Percentiles rank a stretch among this genome's conserved stretches.
These are phyloP conservation scores for Fregetta grallaria DNA, from an alignment of 2,113 vertebrate species.

Conservation along the genomic window DNA sequence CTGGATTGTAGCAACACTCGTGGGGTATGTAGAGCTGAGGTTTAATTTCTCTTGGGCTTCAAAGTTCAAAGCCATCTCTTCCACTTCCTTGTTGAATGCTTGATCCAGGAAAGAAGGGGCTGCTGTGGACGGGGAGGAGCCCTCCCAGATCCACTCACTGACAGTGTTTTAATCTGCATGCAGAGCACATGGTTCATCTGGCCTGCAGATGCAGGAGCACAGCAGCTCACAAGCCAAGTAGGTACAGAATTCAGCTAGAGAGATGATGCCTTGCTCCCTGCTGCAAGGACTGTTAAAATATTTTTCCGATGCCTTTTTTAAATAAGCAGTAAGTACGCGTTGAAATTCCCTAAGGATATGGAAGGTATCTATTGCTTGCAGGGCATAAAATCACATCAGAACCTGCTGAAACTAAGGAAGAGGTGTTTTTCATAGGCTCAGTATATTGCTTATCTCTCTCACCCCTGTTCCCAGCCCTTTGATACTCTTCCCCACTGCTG, in stretches of 20 bases:
- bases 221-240: not conserved
- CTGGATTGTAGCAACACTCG: not conserved
- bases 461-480: not conserved
- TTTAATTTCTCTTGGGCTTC: not conserved
- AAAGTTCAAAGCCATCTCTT: not conserved
- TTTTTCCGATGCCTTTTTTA: not conserved
- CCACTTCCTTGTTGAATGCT: not conserved
- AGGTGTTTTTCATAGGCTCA: not conserved
- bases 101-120: not conserved
- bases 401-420: not conserved
- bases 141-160: not conserved
- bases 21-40: not conserved
- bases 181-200: not conserved
- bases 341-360: not conserved
- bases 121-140: not conserved
- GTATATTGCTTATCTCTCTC: not conserved
- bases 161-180: not conserved
- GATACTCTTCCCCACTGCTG: not conserved
- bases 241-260: not conserved
- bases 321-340: not conserved
- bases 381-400: not conserved
- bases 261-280: not conserved
- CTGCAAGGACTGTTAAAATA: not conserved
- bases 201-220: not conserved
- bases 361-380: not conserved